Base-by-base conservation (phyloP, 2,797 vertebrate species). In the Peromyscus aztecus region DNA sequence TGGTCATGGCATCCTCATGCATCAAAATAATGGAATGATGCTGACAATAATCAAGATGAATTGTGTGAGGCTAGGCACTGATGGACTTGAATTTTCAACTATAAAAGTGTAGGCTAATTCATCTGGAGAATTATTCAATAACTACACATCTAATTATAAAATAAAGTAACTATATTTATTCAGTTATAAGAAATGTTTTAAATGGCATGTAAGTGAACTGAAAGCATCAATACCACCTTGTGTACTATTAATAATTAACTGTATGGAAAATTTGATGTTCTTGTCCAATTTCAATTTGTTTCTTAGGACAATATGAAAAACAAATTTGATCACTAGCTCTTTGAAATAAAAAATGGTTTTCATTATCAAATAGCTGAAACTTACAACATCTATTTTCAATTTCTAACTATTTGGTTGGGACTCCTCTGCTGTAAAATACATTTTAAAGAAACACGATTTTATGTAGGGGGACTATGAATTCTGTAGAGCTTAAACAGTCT, bases 31-130 rank as follows among this genome's bases (percentile, higher is more conserved):
- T 89, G 87, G 49, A 97, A 91, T 81, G 92, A 88, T 46, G n/a
- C 24, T 94, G 86, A 96, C 84, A 90, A 90, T 96, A 95, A 97
- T 95, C 84, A 97, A 97, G 97, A 97, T 77, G 43, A 95, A 98
- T 95, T 37, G 24, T n/a, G 31, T 75, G 80, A 67, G 69, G 88
- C 73, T 71, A 94, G 81, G 82, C 71, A 37, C 55, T 91, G 94
- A 97, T 82, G 84, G 85, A 96, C 91, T 95, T 95, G 86, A 78
- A 88, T 92, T 96, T 96, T 97, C 89, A 96, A 90, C 90, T 23
- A 3, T 87, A 57, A 94, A 97, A 84, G 67, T 90, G 34, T 87
- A 73, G 55, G 80, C 31, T 63, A 76, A 75, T 21, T 59, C 21
- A 71, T 40, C 24, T 90, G 82, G 65, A 83, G 90, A 73, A 93